Conservation (phyloP, 2,888 invertebrate genomes). For the Hyposoter dolosus region DNA sequence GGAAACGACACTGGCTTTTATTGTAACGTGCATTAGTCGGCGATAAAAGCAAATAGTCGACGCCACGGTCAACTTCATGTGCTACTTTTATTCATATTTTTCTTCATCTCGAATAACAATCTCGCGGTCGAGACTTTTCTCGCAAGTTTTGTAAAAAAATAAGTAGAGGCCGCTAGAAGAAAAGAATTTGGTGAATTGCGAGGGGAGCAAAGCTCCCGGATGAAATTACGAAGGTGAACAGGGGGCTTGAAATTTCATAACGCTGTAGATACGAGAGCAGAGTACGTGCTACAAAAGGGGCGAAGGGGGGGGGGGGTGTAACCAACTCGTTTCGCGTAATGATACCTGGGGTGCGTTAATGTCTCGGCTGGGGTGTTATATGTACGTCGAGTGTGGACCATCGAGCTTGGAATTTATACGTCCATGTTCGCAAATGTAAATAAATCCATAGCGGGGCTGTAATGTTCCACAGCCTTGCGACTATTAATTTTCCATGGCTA, state of each 20-base stretch:
- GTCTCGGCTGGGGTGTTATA: slow-evolving; percentile 57
- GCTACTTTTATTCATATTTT: neutral
- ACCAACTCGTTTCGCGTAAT: slow-evolving; percentile 63
- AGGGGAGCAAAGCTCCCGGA: neutral
- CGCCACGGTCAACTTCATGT: neutral
- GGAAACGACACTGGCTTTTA: neutral
- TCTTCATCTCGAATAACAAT: neutral
- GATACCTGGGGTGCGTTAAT: slow-evolving; percentile 66
- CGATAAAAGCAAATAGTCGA: neutral
- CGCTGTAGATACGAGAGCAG: slow-evolving; percentile 26
- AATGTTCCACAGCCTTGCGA: neutral
- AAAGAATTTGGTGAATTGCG: neutral
- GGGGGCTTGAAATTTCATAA: slow-evolving; percentile 22
- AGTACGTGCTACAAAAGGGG: slow-evolving; percentile 1
- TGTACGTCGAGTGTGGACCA: slow-evolving; percentile 41
- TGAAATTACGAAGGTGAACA: slow-evolving; percentile 22
- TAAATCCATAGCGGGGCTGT: neutral
- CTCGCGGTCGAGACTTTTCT: neutral
- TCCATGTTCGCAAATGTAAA: neutral
- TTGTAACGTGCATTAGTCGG: neutral
- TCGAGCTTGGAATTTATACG: slow-evolving; percentile 5
- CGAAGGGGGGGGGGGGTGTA: slow-evolving; percentile 36
- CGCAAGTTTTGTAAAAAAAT: neutral
- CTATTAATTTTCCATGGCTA: neutral
- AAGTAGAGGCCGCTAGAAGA: neutral